A percentile compares a stretch with the other conserved stretches of the same genome.
These are phyloP conservation scores for Hapalemur alaotrensis DNA, from an alignment of 2,797 vertebrate species.

Conservation along the genomic window DNA sequence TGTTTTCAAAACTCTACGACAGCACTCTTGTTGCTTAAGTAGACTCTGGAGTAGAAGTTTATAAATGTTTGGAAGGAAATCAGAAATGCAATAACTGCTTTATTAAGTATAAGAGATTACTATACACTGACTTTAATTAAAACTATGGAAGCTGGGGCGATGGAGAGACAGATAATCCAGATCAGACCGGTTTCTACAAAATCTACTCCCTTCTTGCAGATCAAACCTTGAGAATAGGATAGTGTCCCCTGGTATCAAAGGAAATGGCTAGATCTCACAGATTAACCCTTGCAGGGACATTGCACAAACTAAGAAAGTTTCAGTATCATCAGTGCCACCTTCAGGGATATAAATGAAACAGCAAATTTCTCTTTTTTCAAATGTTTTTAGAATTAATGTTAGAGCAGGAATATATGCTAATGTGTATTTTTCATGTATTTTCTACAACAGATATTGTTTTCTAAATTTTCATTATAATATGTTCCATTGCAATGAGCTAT, in stretches of 20 bases:
- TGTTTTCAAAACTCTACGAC: neutral
- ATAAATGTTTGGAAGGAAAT: conserved; percentile 55
- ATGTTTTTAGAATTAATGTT: neutral
- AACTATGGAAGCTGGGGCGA: neutral
- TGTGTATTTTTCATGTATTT: neutral
- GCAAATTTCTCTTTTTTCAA: neutral
- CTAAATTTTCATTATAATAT: neutral
- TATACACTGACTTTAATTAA: conserved; percentile 65
- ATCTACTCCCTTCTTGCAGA: neutral
- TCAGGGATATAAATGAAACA: conserved; percentile 43
- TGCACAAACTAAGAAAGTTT: neutral
- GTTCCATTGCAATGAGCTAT: neutral
- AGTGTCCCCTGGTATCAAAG: neutral
- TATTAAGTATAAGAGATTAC: conserved; percentile 59
- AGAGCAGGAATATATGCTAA: neutral
- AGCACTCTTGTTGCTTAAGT: conserved; percentile 15
- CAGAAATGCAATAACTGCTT: conserved; percentile 62
- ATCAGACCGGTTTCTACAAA: conserved; percentile 14
- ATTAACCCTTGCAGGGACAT: conserved; percentile 27
- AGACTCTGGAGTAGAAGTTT: conserved; percentile 26
- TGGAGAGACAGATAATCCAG: conserved; percentile 48
- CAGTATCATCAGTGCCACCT: conserved; percentile 48
- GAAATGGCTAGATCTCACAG: neutral
- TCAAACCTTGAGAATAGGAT: neutral
- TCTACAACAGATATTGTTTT: neutral